These are phyloP conservation scores for Tichodroma muraria DNA, from an alignment of 2,113 vertebrate species.

Conservation along the genomic window DNA sequence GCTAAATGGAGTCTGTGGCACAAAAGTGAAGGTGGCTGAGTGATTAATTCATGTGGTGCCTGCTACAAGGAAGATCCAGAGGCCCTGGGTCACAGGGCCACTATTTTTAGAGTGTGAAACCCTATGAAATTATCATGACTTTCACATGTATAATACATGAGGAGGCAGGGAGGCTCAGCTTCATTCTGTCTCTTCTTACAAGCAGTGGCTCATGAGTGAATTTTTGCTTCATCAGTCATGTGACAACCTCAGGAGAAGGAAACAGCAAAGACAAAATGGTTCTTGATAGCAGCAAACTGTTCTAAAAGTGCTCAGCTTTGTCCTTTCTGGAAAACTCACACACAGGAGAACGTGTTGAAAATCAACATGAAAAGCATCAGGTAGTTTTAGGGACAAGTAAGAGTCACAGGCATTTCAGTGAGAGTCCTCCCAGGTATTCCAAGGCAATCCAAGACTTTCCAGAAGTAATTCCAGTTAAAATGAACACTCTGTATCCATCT, in stretches of 20 bases:
- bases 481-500: background rate
- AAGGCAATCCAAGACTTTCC: background rate
- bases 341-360: background rate
- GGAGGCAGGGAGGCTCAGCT: background rate
- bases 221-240: background rate
- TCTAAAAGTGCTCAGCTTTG: background rate
- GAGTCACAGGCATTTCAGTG: background rate
- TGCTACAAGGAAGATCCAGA: background rate
- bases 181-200: background rate
- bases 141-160: slow-evolving; percentile 3
- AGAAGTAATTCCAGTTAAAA: background rate
- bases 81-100: background rate
- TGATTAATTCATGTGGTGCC: background rate
- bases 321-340: background rate
- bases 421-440: background rate
- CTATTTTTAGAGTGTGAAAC: background rate
- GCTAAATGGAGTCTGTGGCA: background rate
- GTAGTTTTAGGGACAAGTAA: background rate
- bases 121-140: background rate
- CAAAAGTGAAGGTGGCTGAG: background rate
- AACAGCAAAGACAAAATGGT: background rate
- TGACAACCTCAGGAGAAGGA: background rate
- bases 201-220: fast-evolving
- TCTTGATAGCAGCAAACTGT: background rate
- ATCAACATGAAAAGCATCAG: background rate